Evolutionary conservation across 2,113 vertebrate genomes (phyloP).

Genomic region (Tapirus terrestris): DNA sequence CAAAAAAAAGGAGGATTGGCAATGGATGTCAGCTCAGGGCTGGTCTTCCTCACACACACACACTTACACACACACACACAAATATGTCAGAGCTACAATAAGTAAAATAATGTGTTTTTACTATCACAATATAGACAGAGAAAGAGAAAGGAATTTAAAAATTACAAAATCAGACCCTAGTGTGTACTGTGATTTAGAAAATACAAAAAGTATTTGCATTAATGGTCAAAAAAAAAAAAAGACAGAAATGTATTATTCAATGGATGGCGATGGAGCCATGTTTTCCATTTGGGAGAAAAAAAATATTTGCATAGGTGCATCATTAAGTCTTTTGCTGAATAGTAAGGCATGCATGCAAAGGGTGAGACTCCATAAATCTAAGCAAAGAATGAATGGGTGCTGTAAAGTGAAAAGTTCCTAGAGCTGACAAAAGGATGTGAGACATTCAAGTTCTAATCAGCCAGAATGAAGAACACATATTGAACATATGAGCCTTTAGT

Average conservation of each 20-base stretch:
- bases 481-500: neutral
- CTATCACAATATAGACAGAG: neutral
- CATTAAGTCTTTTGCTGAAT: neutral
- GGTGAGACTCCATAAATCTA: neutral
- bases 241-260: neutral
- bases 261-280: neutral
- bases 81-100: neutral
- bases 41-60: too few relatives aligned
- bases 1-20: too few relatives aligned
- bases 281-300: neutral
- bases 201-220: neutral
- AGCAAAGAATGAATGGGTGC: neutral
- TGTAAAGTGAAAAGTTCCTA: neutral
- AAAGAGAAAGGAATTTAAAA: conserved; percentile 8
- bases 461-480: neutral
- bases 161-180: neutral
- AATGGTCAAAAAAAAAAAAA: neutral
- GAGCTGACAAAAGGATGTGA: neutral
- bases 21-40: too few relatives aligned
- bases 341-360: neutral
- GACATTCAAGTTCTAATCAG: neutral
- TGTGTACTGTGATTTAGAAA: neutral
- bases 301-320: neutral
- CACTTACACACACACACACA: too few relatives aligned
- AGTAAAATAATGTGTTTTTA: neutral